These are phyloP conservation scores for Sandelia bainsii DNA, from an alignment of 2,797 vertebrate species.

Conservation along the genomic window DNA sequence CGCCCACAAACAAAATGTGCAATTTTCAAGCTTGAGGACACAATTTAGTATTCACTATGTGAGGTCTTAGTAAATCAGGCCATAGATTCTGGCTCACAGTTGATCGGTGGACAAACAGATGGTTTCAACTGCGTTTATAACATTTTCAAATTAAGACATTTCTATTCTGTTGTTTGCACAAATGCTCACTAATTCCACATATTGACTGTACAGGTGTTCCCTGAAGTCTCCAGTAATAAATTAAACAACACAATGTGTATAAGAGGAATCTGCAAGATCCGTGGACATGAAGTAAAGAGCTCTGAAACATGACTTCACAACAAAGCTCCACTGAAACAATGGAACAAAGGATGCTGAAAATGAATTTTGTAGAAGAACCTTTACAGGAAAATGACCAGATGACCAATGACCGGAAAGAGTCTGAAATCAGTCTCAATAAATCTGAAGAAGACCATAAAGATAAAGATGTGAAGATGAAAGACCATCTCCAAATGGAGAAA, in stretches of 20 bases:
- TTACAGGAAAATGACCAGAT: conserved; percentile 5
- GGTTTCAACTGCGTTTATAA: too few species aligned
- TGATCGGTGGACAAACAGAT: too few species aligned
- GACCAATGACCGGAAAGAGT: neutral
- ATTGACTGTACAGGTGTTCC: neutral
- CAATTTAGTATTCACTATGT: too few species aligned
- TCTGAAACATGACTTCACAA: neutral
- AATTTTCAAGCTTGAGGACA: too few species aligned
- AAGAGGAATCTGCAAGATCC: neutral
- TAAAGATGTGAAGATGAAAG: neutral
- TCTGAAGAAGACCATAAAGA: neutral
- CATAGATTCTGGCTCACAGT: too few species aligned
- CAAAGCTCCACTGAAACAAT: neutral
- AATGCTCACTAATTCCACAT: neutral
- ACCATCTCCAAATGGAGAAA: neutral
- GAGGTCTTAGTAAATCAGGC: too few species aligned
- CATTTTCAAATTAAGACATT: too few species aligned
- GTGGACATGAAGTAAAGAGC: neutral
- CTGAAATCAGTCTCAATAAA: neutral
- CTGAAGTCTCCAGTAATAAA: neutral
- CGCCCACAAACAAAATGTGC: too few species aligned
- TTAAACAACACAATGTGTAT: neutral
- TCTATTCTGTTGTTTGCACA: too few species aligned
- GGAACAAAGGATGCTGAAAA: neutral
- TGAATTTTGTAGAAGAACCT: conserved; percentile 17